These are phyloP conservation scores for Ceratotherium simum DNA, from an alignment of 2,113 vertebrate genomes.

Conservation along the genomic window DNA sequence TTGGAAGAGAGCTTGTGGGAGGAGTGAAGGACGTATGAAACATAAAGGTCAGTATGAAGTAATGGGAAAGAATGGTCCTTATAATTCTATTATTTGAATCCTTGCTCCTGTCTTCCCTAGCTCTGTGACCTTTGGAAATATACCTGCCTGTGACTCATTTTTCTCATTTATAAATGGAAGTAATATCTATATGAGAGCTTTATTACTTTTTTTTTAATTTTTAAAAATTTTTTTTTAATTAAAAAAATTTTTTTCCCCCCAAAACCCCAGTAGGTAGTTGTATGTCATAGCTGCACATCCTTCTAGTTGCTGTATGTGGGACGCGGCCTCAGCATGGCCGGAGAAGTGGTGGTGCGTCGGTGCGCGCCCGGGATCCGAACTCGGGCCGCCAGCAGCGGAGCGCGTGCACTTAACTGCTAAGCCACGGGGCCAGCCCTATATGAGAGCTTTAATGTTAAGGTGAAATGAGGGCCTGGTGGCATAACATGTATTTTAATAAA, in stretches of 20 bases:
- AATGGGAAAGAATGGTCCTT: neutral
- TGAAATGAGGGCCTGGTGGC: neutral
- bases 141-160: conserved; percentile 15
- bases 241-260: too few species aligned
- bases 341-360: too few species aligned
- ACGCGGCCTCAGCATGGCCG: too few species aligned
- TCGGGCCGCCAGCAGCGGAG: too few species aligned
- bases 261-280: too few species aligned
- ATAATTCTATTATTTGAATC: conserved; percentile 28
- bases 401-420: too few species aligned
- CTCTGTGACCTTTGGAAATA: conserved; percentile 56
- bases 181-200: conserved; percentile 44
- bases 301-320: too few species aligned
- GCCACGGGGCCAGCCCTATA: neutral
- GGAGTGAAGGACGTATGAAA: conserved; percentile 54
- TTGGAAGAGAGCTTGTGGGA: conserved; percentile 50
- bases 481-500: conserved; percentile 58
- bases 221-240: too few species aligned
- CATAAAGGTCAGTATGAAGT: conserved; percentile 49
- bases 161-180: conserved; percentile 34
- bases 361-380: too few species aligned
- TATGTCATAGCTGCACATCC: too few species aligned
- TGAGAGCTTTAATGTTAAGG: conserved; percentile 47
- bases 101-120: neutral
- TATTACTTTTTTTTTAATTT: neutral